Evolutionary conservation across 2,113 vertebrate genomes (phyloP).

Genomic region (Tauraco erythrolophus): DNA sequence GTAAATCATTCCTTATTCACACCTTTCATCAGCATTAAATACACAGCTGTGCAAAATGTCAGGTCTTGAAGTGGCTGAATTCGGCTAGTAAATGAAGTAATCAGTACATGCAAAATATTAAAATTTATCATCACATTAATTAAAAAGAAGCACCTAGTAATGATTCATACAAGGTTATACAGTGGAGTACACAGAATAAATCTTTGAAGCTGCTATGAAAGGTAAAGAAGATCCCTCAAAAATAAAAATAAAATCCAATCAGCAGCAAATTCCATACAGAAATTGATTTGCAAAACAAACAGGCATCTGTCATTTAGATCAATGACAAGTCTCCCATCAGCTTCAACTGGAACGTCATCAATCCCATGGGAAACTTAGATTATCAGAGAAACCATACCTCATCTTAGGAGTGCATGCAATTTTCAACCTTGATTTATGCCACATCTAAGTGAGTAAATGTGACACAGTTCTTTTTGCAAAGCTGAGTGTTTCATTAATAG

Average conservation of each 20-base stretch:
- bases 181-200: background rate
- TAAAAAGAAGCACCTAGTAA: background rate
- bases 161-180: background rate
- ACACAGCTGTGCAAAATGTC: background rate
- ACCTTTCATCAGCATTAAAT: background rate
- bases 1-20: background rate
- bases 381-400: background rate
- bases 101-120: background rate
- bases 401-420: background rate
- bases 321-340: background rate
- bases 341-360: background rate
- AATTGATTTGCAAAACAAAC: background rate
- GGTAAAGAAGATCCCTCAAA: background rate
- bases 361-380: background rate
- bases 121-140: background rate
- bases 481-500: background rate
- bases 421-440: background rate
- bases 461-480: background rate
- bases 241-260: background rate
- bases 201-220: background rate
- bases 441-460: background rate
- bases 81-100: background rate
- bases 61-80: background rate
- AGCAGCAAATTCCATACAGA: background rate
- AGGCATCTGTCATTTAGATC: background rate